Conservation (phyloP, 2,888 invertebrate species). For the Hololepta plana region DNA sequence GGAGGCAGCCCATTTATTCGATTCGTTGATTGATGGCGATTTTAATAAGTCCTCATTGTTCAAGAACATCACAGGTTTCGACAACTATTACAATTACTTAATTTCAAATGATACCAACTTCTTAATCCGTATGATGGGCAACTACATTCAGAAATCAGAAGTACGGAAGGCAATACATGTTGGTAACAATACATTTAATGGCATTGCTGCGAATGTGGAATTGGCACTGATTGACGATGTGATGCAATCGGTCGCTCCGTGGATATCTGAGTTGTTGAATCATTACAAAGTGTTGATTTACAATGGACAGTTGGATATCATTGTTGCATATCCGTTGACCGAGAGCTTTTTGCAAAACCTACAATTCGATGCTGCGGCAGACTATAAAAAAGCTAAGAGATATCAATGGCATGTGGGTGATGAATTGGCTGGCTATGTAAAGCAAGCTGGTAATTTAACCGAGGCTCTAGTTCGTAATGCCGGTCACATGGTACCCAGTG, state of each 20-base stretch:
- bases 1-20: constrained; percentile 55
- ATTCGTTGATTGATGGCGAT: constrained; percentile 52
- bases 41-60: constrained; percentile 40
- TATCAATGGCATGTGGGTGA: constrained; percentile 49
- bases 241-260: constrained; percentile 62
- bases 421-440: constrained; percentile 59
- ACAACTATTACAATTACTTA: constrained; percentile 59
- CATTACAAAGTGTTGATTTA: constrained; percentile 62
- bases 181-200: constrained; percentile 56
- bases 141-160: constrained; percentile 40
- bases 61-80: constrained; percentile 56
- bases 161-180: constrained; percentile 68
- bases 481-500: constrained; percentile 67
- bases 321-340: constrained; percentile 75
- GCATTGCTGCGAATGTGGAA: constrained; percentile 44
- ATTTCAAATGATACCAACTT: constrained; percentile 35
- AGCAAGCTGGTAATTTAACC: constrained; percentile 48
- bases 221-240: constrained; percentile 53
- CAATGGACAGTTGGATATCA: constrained; percentile 82
- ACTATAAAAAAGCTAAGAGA: constrained; percentile 46
- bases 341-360: constrained; percentile 57
- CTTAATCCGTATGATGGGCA: constrained; percentile 33
- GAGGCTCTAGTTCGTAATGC: constrained; percentile 61
- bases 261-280: constrained; percentile 48
- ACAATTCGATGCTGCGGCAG: constrained; percentile 44